Evolutionary conservation across 1,140 invertebrate species (phyloP).

Genomic region (Pollicipes pollicipes): DNA sequence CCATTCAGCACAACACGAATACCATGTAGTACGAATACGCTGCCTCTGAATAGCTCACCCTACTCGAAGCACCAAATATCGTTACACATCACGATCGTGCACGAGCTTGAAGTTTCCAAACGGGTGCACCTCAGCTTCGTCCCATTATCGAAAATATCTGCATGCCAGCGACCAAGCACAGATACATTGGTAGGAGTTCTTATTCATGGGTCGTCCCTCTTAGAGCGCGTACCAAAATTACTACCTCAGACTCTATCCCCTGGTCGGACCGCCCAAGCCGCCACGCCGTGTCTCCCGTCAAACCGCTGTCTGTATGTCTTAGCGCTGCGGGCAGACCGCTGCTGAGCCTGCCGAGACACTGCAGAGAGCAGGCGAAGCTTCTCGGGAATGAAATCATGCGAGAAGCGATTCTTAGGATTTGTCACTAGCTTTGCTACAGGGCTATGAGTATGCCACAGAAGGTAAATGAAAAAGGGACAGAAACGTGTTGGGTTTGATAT

Average conservation of each 20-base stretch:
- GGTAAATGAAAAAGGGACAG: neutral
- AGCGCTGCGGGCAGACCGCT: neutral
- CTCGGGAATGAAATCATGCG: neutral
- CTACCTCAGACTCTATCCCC: neutral
- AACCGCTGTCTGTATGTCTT: neutral
- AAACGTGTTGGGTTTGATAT: neutral
- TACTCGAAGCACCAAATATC: too few relatives aligned
- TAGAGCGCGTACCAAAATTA: neutral
- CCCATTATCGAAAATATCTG: neutral
- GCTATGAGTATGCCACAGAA: neutral
- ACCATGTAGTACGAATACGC: too few relatives aligned
- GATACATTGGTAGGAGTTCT: too few relatives aligned
- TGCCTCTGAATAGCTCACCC: too few relatives aligned
- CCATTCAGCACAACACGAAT: too few relatives aligned
- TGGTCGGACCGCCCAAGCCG: neutral
- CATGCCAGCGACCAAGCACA: neutral
- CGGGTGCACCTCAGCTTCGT: neutral
- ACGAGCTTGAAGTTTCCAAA: neutral
- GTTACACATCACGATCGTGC: neutral
- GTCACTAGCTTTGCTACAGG: neutral
- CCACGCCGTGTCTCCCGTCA: neutral
- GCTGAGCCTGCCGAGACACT: neutral
- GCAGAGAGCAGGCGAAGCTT: neutral
- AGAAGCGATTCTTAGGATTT: neutral
- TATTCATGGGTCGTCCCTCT: neutral